Evolutionary conservation across 2,113 vertebrate species (phyloP).

Genomic region (Aramus guarauna): DNA sequence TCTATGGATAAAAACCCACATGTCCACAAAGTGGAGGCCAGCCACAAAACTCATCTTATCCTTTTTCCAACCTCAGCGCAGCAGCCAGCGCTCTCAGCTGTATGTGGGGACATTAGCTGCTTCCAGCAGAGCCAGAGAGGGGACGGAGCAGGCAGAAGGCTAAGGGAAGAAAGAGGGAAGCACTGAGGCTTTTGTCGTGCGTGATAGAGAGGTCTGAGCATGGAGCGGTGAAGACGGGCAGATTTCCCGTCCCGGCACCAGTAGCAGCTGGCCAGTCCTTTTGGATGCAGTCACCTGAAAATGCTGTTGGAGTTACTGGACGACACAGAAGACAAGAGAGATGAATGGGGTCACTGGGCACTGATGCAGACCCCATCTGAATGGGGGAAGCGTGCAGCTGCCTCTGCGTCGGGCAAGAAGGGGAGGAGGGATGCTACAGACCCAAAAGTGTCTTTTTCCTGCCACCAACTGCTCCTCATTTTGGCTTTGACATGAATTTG

Average conservation of each 20-base stretch:
- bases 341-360: slow-evolving; percentile 18
- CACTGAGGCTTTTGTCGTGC: background rate
- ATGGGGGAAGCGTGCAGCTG: background rate
- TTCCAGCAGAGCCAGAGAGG: background rate
- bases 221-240: background rate
- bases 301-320: rapidly evolving
- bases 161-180: background rate
- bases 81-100: background rate
- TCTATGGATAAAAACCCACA: background rate
- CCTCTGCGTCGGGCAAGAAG: background rate
- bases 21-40: background rate
- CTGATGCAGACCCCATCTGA: background rate
- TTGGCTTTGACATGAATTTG: slow-evolving; percentile 2
- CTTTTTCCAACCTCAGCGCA: background rate
- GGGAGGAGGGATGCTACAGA: background rate
- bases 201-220: background rate
- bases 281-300: slow-evolving; percentile 30
- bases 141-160: background rate
- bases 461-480: background rate
- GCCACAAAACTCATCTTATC: background rate
- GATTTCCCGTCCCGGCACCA: background rate
- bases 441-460: background rate
- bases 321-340: background rate
- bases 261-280: background rate
- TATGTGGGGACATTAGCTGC: background rate